These are phyloP conservation scores for Lagria hirta DNA, from an alignment of 2,888 invertebrate genomes.

Conservation along the genomic window DNA sequence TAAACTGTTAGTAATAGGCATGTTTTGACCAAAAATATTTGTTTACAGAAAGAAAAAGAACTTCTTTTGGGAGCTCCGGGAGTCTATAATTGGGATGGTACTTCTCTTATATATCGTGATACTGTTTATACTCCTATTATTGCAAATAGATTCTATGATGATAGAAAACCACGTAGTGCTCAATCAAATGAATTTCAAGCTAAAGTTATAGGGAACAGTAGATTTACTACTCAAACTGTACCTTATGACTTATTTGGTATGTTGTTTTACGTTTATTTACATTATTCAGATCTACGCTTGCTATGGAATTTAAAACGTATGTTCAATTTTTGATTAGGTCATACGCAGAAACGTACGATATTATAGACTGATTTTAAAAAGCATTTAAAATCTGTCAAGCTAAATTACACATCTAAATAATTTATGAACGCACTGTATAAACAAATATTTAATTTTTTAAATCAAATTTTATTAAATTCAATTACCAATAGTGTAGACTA, in stretches of 20 bases:
- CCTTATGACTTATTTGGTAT: constrained; percentile 52
- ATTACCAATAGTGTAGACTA: too few species aligned
- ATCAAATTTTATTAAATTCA: too few species aligned
- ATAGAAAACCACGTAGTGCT: constrained; percentile 1
- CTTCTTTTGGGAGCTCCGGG: constrained; percentile 64
- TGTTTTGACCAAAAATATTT: constrained; percentile 1
- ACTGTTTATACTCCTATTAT: constrained; percentile 22
- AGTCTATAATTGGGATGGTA: constrained; percentile 62
- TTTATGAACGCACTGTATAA: too few species aligned
- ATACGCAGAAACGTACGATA: too few species aligned
- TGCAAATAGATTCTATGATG: constrained; percentile 25
- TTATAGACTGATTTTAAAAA: too few species aligned
- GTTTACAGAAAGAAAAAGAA: constrained; percentile 18
- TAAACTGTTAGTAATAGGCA: neutral
- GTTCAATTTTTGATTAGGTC: too few species aligned
- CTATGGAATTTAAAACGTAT: too few species aligned
- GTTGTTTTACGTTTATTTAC: too few species aligned
- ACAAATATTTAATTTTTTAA: too few species aligned
- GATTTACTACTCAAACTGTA: constrained; percentile 51
- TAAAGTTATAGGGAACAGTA: constrained; percentile 52
- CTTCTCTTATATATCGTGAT: constrained; percentile 37
- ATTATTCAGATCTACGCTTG: too few species aligned
- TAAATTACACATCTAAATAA: too few species aligned
- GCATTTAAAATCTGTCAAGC: too few species aligned
- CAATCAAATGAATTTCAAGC: constrained; percentile 36